phyloP scores from a whole-genome alignment of 1,140 invertebrate genomes.

The roundworm (Caenorhabditis elegans) region DNA sequence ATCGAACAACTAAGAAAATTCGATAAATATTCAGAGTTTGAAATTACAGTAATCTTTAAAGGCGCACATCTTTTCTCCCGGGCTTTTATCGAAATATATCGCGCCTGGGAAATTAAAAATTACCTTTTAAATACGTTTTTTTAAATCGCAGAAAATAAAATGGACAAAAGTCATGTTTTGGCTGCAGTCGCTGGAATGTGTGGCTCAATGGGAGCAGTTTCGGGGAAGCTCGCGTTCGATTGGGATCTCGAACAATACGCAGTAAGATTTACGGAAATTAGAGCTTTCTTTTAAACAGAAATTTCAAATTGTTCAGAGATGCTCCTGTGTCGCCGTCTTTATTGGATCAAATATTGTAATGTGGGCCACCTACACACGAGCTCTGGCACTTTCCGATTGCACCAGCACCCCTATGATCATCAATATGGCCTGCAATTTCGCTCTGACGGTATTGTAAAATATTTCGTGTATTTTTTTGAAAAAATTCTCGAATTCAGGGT shows the following conservation, averaged over 20 bases:
- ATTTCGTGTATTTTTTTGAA: no score
- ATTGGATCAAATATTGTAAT: slow-evolving; percentile 13
- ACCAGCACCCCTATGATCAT: slow-evolving; percentile 8
- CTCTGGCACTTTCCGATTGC: neutral
- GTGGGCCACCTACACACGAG: slow-evolving; percentile 19
- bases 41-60: no score
- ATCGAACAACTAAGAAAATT: no score
- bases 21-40: no score
- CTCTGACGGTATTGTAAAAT: slow-evolving; percentile 25
- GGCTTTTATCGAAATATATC: no score
- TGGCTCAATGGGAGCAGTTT: slow-evolving; percentile 23
- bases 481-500: neutral
- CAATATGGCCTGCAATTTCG: slow-evolving; percentile 33
- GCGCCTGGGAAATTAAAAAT: no score
- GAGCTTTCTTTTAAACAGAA: neutral
- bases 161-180: neutral
- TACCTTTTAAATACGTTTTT: no score
- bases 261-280: neutral
- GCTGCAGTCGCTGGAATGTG: slow-evolving; percentile 3
- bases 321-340: neutral
- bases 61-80: no score
- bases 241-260: neutral
- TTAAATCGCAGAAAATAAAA: no score
- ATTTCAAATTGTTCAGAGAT: neutral
- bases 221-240: slow-evolving; percentile 17